Base-by-base conservation (phyloP, 2,797 vertebrate species). In the Tympanoctomys barrerae region DNA sequence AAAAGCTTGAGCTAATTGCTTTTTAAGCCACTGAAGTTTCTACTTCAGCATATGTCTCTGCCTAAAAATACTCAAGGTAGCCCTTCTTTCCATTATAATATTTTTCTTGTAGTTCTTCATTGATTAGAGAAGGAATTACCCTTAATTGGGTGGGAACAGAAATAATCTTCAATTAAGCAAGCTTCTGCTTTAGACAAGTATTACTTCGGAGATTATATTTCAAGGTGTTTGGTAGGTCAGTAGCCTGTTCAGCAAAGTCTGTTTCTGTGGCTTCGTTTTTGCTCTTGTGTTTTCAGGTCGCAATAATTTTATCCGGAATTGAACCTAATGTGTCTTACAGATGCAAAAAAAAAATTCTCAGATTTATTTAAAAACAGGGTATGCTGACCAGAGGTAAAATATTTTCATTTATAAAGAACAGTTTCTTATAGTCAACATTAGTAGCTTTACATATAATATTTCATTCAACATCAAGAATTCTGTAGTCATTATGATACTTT, bases 1-100 rank as follows among this genome's bases (percentile, higher is more conserved):
- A 93, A 71, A 94, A 52, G 9, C 42, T 78, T 36, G 33, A 90
- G 87, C 87, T 97, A 96, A 98, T 90, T 97, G 89, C 70, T 64
- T 96, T 94, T 83, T 68, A 96, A 94, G 61, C 18, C 86, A 49
- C 42, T 92, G 6, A 89, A 89, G 19, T 96, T 90, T 96, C 90
- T 87, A 84, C 79, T 79, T 96, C 71, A 94, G 94, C 59, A 77
- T 78, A 80, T n/a, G 54, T 87, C 68, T 87, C 87, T 83, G 78
- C 81, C 85, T n/a, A 64, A 90, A 96, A 97, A 92, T 83, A 84
- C 24, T 39, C 18, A 36, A 78, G 61, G 33, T 80, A 70, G 64
- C 28, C 24, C 46, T 75, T 57, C 33, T 61, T 94, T 68, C 70
- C 61, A 62, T 87, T 79, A 82, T 75, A 62, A 62, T 66, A 94